Conservation (phyloP, 1,140 invertebrate species). For the Penaeus indicus region DNA sequence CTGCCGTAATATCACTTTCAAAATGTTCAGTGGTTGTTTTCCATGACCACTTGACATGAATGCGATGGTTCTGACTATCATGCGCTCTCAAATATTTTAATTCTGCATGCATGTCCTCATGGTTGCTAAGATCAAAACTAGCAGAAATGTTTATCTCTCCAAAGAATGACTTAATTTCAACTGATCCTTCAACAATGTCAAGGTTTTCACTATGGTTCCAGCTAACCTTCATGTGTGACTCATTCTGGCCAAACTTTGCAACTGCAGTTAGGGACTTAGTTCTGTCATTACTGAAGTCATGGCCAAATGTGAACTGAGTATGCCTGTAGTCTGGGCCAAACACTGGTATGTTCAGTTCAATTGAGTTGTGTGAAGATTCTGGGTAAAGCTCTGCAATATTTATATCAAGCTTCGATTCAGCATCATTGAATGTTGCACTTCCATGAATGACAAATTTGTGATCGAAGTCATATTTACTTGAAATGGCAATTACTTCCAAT, state of each 20-base stretch:
- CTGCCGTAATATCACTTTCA: no score
- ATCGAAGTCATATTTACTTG: background rate
- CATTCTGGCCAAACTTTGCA: background rate
- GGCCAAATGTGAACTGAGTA: constrained; percentile 1
- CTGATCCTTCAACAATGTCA: background rate
- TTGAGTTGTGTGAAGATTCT: background rate
- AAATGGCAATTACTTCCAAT: background rate
- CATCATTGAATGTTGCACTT: background rate
- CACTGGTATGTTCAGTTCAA: background rate
- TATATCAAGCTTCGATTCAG: background rate
- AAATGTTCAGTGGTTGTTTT: no score
- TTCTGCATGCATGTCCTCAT: background rate
- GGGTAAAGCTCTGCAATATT: background rate
- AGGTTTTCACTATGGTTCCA: constrained; percentile 7
- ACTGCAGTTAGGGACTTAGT: background rate
- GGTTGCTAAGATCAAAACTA: background rate
- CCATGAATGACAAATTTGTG: constrained; percentile 1
- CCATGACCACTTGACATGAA: no score
- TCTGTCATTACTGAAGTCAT: background rate
- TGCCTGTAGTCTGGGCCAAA: background rate
- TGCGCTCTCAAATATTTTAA: background rate
- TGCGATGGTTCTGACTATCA: no score
- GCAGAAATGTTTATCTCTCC: background rate
- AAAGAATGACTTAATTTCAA: constrained; percentile 7
- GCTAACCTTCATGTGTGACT: background rate